These are phyloP conservation scores for Xylocopa sonorina DNA, from an alignment of 1,140 invertebrate genomes.

Conservation along the genomic window DNA sequence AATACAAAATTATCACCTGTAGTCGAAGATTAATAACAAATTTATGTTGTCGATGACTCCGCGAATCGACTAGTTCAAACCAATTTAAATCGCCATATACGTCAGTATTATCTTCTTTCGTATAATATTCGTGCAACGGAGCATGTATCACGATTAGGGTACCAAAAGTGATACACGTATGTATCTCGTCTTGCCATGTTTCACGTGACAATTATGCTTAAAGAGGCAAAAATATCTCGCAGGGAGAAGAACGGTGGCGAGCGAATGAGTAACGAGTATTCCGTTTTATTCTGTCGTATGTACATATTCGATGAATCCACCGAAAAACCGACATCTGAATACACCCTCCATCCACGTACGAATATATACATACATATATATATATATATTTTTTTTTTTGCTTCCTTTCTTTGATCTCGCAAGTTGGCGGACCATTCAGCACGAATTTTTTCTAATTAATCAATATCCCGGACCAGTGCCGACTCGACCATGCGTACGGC, in stretches of 20 bases:
- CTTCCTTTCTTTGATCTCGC: slow-evolving; percentile 3
- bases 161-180: neutral
- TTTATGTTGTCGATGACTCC: neutral
- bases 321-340: slow-evolving; percentile 5
- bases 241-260: neutral
- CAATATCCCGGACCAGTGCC: slow-evolving; percentile 32
- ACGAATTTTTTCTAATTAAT: slow-evolving; percentile 53
- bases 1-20: neutral
- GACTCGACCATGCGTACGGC: slow-evolving; percentile 44
- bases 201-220: neutral
- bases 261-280: neutral
- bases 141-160: neutral
- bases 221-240: slow-evolving; percentile 4
- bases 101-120: neutral
- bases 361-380: too few relatives aligned
- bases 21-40: neutral
- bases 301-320: slow-evolving; percentile 19
- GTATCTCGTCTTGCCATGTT: neutral
- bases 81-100: neutral
- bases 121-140: too few relatives aligned
- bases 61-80: too few relatives aligned
- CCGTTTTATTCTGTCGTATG: neutral
- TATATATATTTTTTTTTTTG: neutral
- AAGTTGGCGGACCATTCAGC: slow-evolving; percentile 34
- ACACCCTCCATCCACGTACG: neutral